Base-by-base conservation (phyloP, 2,888 invertebrate genomes). In the Noctua pronuba region DNA sequence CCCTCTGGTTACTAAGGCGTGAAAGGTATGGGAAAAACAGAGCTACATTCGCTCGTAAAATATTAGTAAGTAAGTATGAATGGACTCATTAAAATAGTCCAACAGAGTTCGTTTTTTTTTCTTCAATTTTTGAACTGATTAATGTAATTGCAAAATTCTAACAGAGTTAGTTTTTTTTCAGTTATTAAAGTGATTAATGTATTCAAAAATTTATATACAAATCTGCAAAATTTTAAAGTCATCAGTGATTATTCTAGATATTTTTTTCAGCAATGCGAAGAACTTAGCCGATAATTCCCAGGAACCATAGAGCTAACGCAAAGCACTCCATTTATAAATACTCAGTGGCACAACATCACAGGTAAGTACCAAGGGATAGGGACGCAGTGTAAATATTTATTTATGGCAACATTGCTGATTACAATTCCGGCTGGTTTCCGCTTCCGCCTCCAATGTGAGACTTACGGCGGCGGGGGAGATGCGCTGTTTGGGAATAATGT, bases 331-430 rank as follows among this genome's bases (percentile, higher is more conserved):
- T 73, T 73, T 62, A n/a, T 62, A 0, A 10, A 21, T 79, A 28
- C 60, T 82, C 82, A 7, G 7, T 64, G 80, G 1, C 58, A 28
- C n/a, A 6, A 46, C 64, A 38, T 80, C 11, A 74, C 71, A 65
- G 74, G 75, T 84, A 52, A 62, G 28, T 28, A 49, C 46, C 68
- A 68, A 73, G 78, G 79, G 79, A 73, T 72, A 69, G 67, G 82
- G 80, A 60, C 58, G 75, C 79, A 78, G 86, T 84, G 89, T 86
- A 87, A 86, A 90, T 90, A 90, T 90, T 88, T 88, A 90, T 88
- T 83, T 82, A 85, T 68, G 75, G 80, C 73, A 77, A 80, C 88
- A 82, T 71, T 73, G 66, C 71, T 88, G 88, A 89, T 85, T 88
- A 85, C 80, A 65, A 80, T 73, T 79, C 67, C 72, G 67, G 65